Conservation (phyloP, 2,797 vertebrate genomes). For the Melanotaenia parkinsoni region DNA sequence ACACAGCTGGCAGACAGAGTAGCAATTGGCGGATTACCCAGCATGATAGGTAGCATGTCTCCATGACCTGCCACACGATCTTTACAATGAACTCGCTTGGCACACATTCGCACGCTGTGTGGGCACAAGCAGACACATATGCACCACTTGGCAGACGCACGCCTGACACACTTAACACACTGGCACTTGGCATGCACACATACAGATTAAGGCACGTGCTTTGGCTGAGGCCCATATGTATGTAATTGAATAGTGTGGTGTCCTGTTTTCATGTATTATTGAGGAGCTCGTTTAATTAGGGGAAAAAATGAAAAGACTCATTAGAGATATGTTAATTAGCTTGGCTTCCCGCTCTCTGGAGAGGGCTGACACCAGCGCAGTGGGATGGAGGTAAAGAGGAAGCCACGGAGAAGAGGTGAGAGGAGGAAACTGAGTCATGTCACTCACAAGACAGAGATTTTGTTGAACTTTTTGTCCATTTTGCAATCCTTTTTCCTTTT, state of each 20-base stretch:
- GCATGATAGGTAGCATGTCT: constrained; percentile 59
- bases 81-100: constrained; percentile 67
- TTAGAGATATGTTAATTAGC: constrained; percentile 87
- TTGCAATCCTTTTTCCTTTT: constrained; percentile 2
- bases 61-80: constrained; percentile 58
- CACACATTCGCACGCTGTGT: constrained; percentile 52
- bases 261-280: constrained; percentile 87
- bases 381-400: constrained; percentile 58
- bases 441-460: constrained; percentile 19
- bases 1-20: constrained; percentile 61
- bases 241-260: constrained; percentile 83
- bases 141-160: constrained; percentile 71
- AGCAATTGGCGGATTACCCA: constrained; percentile 71
- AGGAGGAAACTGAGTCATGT: constrained; percentile 60
- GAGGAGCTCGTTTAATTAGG: constrained; percentile 85
- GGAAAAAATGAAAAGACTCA: constrained; percentile 87
- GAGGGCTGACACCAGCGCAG: constrained; percentile 67
- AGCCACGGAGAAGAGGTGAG: constrained; percentile 44
- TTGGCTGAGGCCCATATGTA: constrained; percentile 75
- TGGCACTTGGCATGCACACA: constrained; percentile 71
- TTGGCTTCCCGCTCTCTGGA: constrained; percentile 74
- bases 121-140: constrained; percentile 59
- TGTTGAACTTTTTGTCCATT: neutral
- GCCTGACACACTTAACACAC: constrained; percentile 71
- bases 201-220: constrained; percentile 71